Conservation (phyloP, 1,140 invertebrate species). For the Andricus grossulariae region DNA sequence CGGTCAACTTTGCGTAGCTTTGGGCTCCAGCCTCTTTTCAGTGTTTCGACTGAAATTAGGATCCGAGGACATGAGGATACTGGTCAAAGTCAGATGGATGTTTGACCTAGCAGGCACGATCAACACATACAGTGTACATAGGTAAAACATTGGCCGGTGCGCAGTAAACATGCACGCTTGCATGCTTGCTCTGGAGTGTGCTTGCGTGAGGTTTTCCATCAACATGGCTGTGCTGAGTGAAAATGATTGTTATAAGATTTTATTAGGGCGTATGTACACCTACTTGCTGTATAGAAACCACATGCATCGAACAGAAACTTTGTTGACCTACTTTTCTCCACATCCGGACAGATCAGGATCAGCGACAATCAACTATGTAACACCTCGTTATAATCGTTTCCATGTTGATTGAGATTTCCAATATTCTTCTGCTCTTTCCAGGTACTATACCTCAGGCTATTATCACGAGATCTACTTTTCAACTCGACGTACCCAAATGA, state of each 20-base stretch:
- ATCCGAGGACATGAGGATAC: slow-evolving; percentile 29
- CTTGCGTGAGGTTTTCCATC: slow-evolving; percentile 58
- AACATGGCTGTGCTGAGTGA: slow-evolving; percentile 51
- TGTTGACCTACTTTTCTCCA: slow-evolving; percentile 20
- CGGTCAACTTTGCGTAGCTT: slow-evolving; percentile 18
- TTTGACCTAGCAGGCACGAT: slow-evolving; percentile 59
- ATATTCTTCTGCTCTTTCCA: not conserved
- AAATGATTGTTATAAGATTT: slow-evolving; percentile 59
- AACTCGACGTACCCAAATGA: too few relatives aligned
- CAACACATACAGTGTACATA: slow-evolving; percentile 55
- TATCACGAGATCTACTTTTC: not conserved
- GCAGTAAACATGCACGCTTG: slow-evolving; percentile 63
- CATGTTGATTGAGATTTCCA: slow-evolving; percentile 22
- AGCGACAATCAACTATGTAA: slow-evolving; percentile 14
- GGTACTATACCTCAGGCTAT: not conserved
- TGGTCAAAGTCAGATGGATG: slow-evolving; percentile 61
- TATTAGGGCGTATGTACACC: slow-evolving; percentile 43
- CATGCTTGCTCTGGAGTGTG: slow-evolving; percentile 45
- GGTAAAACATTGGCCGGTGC: slow-evolving; percentile 58
- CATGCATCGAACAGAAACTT: slow-evolving; percentile 40
- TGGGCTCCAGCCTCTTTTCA: slow-evolving; percentile 10
- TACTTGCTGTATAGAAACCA: slow-evolving; percentile 22
- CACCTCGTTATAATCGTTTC: not conserved
- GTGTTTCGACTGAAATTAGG: slow-evolving; percentile 39
- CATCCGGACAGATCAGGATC: not conserved